Conservation (phyloP, 2,797 vertebrate genomes). For the Sciaenops ocellatus region DNA sequence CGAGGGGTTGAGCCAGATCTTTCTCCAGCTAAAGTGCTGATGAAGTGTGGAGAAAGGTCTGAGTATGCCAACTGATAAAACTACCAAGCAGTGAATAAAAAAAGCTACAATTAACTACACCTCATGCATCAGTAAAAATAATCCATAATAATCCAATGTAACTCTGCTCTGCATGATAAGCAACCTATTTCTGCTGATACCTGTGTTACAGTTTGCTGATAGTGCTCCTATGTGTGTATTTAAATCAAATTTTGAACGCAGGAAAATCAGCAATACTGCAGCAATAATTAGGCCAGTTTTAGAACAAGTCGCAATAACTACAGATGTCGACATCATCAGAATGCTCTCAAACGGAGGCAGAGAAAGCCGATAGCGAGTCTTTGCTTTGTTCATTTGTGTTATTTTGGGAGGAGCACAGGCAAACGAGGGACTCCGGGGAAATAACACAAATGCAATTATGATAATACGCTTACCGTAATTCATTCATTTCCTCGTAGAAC, state of each 20-base stretch:
- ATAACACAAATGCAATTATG: slow-evolving; percentile 58
- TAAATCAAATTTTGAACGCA: neutral
- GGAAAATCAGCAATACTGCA: no score
- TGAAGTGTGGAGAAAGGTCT: no score
- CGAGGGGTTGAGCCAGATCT: no score
- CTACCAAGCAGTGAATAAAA: neutral
- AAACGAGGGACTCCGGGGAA: slow-evolving; percentile 50
- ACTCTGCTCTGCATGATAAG: no score
- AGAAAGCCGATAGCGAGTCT: neutral
- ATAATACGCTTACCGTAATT: slow-evolving; percentile 40
- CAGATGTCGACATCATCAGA: neutral
- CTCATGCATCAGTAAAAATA: neutral
- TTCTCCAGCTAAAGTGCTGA: no score
- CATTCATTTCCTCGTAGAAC: slow-evolving; percentile 46
- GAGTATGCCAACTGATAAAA: neutral
- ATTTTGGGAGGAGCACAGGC: slow-evolving; percentile 27
- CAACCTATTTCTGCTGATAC: neutral
- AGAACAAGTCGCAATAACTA: neutral
- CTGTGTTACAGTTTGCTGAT: neutral
- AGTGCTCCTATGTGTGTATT: neutral
- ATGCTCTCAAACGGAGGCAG: neutral
- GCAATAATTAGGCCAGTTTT: neutral
- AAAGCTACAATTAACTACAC: neutral
- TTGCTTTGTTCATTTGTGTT: neutral
- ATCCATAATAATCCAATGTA: neutral